phyloP scores from a whole-genome alignment of 2,113 vertebrate genomes.

The Pogona vitticeps region DNA sequence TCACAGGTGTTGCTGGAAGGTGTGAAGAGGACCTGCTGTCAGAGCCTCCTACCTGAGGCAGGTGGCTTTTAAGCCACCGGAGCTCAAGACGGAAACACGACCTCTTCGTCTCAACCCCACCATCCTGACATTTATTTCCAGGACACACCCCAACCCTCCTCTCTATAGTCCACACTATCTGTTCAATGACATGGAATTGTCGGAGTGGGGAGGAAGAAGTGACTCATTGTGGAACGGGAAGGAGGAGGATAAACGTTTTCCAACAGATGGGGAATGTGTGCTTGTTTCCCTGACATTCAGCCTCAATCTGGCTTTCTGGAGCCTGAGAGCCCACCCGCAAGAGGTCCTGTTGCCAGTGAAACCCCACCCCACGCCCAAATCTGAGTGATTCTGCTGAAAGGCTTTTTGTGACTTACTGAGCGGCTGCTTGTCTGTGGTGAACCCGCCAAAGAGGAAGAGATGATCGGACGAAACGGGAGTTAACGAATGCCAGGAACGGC shows the following conservation, averaged over 20 bases:
- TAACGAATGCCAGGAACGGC: slow-evolving; percentile 95
- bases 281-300: too few relatives aligned
- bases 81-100: neutral
- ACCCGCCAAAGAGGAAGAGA: slow-evolving; percentile 96
- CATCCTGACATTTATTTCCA: neutral
- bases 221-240: too few relatives aligned
- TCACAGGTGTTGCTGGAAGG: neutral
- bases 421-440: slow-evolving; percentile 94
- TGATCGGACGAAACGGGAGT: slow-evolving; percentile 89
- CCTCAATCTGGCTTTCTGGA: too few relatives aligned
- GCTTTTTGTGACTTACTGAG: slow-evolving; percentile 83
- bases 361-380: too few relatives aligned
- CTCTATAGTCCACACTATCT: neutral
- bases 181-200: neutral
- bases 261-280: too few relatives aligned
- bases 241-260: neutral
- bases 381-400: neutral
- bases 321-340: too few relatives aligned
- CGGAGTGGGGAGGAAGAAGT: too few relatives aligned
- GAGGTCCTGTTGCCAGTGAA: too few relatives aligned
- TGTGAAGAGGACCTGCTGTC: too few relatives aligned
- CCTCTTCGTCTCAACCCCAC: neutral
- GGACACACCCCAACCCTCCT: neutral
- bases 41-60: too few relatives aligned
- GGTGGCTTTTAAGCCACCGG: neutral